Conservation (phyloP, 2,797 vertebrate genomes). For the Malurus leucopterus region DNA sequence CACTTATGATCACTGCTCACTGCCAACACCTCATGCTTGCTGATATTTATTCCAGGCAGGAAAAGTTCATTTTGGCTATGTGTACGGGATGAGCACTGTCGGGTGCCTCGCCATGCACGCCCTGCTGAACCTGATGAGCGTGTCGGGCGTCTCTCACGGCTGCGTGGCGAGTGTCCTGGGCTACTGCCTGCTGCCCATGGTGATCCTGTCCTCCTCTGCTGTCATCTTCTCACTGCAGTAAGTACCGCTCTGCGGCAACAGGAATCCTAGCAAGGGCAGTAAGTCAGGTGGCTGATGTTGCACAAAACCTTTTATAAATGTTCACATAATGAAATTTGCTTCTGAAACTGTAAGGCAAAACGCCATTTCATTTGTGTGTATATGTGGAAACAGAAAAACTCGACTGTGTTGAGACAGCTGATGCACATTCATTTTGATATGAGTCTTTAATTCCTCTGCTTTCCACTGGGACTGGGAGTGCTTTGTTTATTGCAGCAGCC, state of each 20-base stretch:
- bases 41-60: constrained; percentile 72
- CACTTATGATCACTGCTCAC: background rate
- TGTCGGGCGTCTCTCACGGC: constrained; percentile 72
- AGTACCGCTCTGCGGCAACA: constrained; percentile 40
- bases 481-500: background rate
- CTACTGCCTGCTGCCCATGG: constrained; percentile 83
- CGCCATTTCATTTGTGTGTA: background rate
- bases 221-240: constrained; percentile 80
- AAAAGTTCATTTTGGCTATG: constrained; percentile 81
- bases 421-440: background rate
- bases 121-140: constrained; percentile 81
- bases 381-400: background rate
- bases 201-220: constrained; percentile 75
- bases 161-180: constrained; percentile 85
- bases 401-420: background rate
- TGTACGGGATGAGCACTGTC: constrained; percentile 79
- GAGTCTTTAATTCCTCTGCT: background rate
- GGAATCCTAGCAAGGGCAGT: background rate
- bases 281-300: background rate
- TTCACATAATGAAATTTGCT: background rate
- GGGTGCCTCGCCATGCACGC: constrained; percentile 77
- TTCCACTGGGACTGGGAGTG: background rate
- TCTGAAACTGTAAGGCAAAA: background rate
- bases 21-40: background rate
- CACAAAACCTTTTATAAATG: background rate